Base-by-base conservation (phyloP, 2,888 invertebrate genomes). In the Leucania comma region DNA sequence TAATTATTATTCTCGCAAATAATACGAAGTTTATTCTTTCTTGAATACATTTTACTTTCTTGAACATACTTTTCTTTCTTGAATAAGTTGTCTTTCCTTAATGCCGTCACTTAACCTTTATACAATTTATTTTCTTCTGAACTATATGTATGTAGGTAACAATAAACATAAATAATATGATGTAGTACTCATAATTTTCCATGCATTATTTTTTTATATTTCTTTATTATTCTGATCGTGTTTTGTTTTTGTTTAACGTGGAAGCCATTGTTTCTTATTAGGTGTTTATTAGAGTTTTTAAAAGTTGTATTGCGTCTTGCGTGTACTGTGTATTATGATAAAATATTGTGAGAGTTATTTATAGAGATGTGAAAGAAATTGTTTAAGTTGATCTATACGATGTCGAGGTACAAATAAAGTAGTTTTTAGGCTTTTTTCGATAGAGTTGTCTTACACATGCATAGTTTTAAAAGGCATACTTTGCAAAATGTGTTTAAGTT, bases 1-100 rank as follows among this genome's bases (percentile, higher is more conserved):
- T 62, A 53, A 62, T 74, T 73, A 60, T 62, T 62, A n/a, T 63
- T 62, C 20, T 46, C 3, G 42, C 22, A 50, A 4, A 22, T 65
- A 71, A 71, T 53, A 29, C 12, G 50, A 20, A 12, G 3, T 32
- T n/a, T 48, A 38, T 57, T 57, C 32, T 26, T 38, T 70, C 26
- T 4, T 54, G 65, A 17, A 24, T 12, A 5, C 4, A 14, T 60
- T 38, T 66, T 60, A 50, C 24, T 64, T 57, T 56, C 26, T 35
- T 64, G 57, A 64, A 29, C 0, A 3, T 69, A 5, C 12, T 32
- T 56, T 61, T 46, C 6, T 57, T 57, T 57, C n/a, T 56, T 32
- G n/a, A 48, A 26, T n/a, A 51, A 35, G 9, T 17, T 58, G 35
- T 24, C 24, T 62, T 62, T 73, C n/a, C 9, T 42, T 6, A 26